Base-by-base conservation (phyloP, 2,797 vertebrate species). In the Botia kubotai region DNA sequence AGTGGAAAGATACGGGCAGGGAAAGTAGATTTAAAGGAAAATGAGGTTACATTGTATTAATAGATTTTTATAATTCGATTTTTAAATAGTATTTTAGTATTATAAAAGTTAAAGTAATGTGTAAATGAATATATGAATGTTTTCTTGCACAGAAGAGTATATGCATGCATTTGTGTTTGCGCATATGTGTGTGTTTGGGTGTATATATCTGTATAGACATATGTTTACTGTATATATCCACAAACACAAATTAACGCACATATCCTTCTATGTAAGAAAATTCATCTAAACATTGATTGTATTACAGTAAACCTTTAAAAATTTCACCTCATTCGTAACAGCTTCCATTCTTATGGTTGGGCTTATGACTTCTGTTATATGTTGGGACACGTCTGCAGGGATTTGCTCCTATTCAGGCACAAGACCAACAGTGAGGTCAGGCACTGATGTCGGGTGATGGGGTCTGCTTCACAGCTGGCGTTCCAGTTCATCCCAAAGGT, bases 11-110 rank as follows among this genome's bases (percentile, higher is more conserved):
- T 66, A 80, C 66, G n/a, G 33, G 4, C 36, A 55, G 21, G 17
- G 53, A 70, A 65, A 39, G 29, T 76, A 29, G 29, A 65, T 80
- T 80, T 76, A 39, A 21, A 65, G 33, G 14, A n/a, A 80, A 46
- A 48, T 63, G 50, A 55, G 21, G 76, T 74, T 62, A 33, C n/a
- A 39, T 39, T 52, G 70, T 77, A 46, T 46, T 11, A 46, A 10
- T 10, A 46, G 43, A 46, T 10, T 46, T 46, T 46, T 46, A 10
- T 46, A 39, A 39, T 39, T 39, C 10, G 8, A 46, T 46, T 11
- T 10, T 46, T 46, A 10, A 11, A 11, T 43, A 7, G 39, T 46
- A 11, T 46, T 46, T 46, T 46, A 46, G 10, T 46, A 46, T 11
- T 10, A 11, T 46, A 46, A 46, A 46, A 46, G 43, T 46, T 46